A percentile compares a stretch with the other conserved stretches of the same genome.
Conservation (phyloP, 2,888 invertebrate species). For the Caenorhabditis sp. region DNA sequence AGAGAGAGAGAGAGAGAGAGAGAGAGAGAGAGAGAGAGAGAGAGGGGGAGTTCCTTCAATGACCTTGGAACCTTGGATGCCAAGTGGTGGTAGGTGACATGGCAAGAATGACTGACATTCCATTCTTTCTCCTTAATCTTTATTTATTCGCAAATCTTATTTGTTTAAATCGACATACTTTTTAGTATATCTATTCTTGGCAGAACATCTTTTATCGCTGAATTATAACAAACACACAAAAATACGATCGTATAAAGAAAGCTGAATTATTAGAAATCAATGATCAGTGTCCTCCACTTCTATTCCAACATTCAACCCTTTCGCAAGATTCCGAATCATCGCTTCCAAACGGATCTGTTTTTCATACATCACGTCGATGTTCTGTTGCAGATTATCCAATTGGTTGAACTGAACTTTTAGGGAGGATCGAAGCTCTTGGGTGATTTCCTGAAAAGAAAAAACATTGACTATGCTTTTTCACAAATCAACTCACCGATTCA, state of each 20-base stretch:
- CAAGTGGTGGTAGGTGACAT: too few relatives aligned
- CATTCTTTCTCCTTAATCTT: too few relatives aligned
- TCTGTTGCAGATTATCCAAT: constrained; percentile 65
- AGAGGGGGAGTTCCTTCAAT: too few relatives aligned
- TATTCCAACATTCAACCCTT: constrained; percentile 44
- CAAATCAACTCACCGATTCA: constrained; percentile 43
- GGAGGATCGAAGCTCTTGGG: constrained; percentile 53
- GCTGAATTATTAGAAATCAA: background rate
- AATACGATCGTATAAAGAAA: background rate
- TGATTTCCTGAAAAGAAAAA: constrained; percentile 64
- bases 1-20: too few relatives aligned
- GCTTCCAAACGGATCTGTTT: constrained; percentile 69
- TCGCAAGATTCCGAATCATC: constrained; percentile 49
- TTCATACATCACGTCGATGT: constrained; percentile 71
- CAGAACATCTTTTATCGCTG: too few relatives aligned
- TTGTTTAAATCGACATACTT: too few relatives aligned
- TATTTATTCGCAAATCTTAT: too few relatives aligned
- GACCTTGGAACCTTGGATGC: too few relatives aligned
- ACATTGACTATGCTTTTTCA: background rate
- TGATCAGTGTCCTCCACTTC: constrained; percentile 54
- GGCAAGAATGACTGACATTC: too few relatives aligned
- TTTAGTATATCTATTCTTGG: too few relatives aligned
- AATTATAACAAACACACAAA: constrained; percentile 6
- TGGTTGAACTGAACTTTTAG: constrained; percentile 56
- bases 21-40: too few relatives aligned